Evolutionary conservation across 2,797 vertebrate genomes (phyloP), one percentile per base, ranked within the genome.

Genomic region (Ibycter americanus): DNA sequence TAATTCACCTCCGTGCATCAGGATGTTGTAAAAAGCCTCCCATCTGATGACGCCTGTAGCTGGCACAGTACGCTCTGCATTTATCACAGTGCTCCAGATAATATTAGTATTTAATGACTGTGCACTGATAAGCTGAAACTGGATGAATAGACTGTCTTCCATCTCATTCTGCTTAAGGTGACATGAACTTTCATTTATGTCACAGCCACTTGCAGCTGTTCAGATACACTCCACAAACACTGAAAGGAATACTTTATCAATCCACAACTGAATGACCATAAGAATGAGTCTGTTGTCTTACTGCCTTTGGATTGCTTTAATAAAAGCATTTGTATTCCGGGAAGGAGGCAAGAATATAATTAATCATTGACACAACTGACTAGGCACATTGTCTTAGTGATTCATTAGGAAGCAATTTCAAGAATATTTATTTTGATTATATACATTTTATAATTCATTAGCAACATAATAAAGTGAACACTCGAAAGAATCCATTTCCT

Each of bases 291-390:
- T 95, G 83, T 97, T 97, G 95, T 96, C 93, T 97, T 96, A 88
- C 85, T 91, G 88, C 79, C 46, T 51, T 74, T 73, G 80, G 70
- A 61, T 83, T 95, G 80, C 83, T 97, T 95, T 96, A 95, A 96
- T 67, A 80, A 88, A 87, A 92, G 87, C 55, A 96, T 97, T 96
- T 98, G 96, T 96, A 96, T 96, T 96, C 94, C 94, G 95, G 91
- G 76, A 97, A 97, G 89, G 84, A 97, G 78, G 59, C 87, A 95
- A 94, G 74, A 91, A 96, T 78, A 92, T 83, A 97, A 98, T 98
- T 98, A 98, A 98, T 97, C 97, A 98, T 91, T 67, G 87, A 96
- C 94, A 95, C 91, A 97, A 95, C 94, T 91, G 88, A 97, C 97
- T 95, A 96, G 95, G 79, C 93, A 80, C 49, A 62, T 82, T 96